A percentile compares a stretch with the other conserved stretches of the same genome.
Evolutionary conservation across 2,888 invertebrate genomes (phyloP).

Genomic region (Sphaerophoria taeniata): DNA sequence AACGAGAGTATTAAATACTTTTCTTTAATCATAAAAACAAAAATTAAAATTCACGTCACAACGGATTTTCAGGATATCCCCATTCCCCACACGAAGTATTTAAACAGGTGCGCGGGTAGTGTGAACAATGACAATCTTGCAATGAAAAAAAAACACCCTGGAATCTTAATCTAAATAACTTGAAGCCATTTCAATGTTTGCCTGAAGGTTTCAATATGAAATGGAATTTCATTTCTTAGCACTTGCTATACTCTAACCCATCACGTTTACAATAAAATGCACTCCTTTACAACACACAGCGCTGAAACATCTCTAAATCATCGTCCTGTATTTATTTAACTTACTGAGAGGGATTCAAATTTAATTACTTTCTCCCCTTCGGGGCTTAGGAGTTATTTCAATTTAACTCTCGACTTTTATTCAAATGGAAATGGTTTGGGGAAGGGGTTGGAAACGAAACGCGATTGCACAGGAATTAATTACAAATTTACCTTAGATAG

Average conservation of each 20-base stretch:
- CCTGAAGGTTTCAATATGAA: not conserved
- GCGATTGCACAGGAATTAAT: slow-evolving; percentile 52
- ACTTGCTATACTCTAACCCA: too few species aligned
- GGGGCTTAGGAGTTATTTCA: slow-evolving; percentile 54
- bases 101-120: not conserved
- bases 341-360: slow-evolving; percentile 41
- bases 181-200: not conserved
- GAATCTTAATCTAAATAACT: slow-evolving; percentile 58
- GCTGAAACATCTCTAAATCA: slow-evolving; percentile 1
- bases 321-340: not conserved
- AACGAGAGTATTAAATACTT: too few species aligned
- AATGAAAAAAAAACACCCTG: slow-evolving; percentile 8
- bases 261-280: slow-evolving; percentile 9
- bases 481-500: slow-evolving; percentile 55
- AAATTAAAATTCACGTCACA: too few species aligned
- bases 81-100: too few species aligned
- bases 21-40: too few species aligned
- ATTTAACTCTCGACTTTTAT: slow-evolving; percentile 57
- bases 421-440: not conserved
- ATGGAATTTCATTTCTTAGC: slow-evolving; percentile 1
- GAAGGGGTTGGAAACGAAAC: not conserved
- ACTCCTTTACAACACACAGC: not conserved
- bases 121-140: slow-evolving; percentile 50
- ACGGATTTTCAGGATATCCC: too few species aligned
- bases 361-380: slow-evolving; percentile 61